Percentiles rank a stretch among this genome's conserved stretches.
Conservation (phyloP, 1,140 invertebrate species). For the Glossosoma conforme region DNA sequence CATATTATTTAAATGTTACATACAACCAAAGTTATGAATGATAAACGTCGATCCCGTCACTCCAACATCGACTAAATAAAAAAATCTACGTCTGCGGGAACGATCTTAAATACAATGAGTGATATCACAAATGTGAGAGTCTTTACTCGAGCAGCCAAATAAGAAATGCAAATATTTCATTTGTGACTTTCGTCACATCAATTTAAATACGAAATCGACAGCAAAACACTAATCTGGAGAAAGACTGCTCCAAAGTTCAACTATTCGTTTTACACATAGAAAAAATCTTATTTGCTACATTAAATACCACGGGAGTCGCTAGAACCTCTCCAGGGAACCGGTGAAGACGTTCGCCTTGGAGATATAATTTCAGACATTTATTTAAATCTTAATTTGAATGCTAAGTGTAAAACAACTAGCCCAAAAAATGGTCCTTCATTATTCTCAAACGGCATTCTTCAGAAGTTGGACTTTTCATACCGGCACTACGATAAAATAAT, state of each 20-base stretch:
- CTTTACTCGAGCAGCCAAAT: slow-evolving; percentile 14
- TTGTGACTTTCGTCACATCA: background rate
- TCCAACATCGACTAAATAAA: too few relatives aligned
- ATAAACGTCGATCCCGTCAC: too few relatives aligned
- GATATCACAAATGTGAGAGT: slow-evolving; percentile 16
- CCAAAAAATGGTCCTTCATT: slow-evolving; percentile 12
- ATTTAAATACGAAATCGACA: background rate
- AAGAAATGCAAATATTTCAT: slow-evolving; percentile 1
- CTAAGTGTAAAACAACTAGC: slow-evolving; percentile 19
- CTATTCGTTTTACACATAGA: slow-evolving; percentile 26
- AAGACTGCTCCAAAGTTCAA: slow-evolving; percentile 1
- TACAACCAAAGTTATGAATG: slow-evolving; percentile 17
- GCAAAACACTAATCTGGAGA: background rate
- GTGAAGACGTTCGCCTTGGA: background rate
- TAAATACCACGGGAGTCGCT: slow-evolving; percentile 18
- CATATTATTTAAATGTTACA: slow-evolving; percentile 30
- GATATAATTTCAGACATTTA: slow-evolving; percentile 1
- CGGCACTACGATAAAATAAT: slow-evolving; percentile 8
- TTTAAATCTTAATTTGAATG: slow-evolving; percentile 6
- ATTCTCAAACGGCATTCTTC: background rate
- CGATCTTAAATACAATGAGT: too few relatives aligned
- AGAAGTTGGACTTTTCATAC: background rate
- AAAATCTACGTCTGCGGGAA: too few relatives aligned
- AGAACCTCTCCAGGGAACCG: slow-evolving; percentile 18
- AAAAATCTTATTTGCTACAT: slow-evolving; percentile 29